Evolutionary conservation across 2,113 vertebrate genomes (phyloP).

Genomic region (Lota lota): DNA sequence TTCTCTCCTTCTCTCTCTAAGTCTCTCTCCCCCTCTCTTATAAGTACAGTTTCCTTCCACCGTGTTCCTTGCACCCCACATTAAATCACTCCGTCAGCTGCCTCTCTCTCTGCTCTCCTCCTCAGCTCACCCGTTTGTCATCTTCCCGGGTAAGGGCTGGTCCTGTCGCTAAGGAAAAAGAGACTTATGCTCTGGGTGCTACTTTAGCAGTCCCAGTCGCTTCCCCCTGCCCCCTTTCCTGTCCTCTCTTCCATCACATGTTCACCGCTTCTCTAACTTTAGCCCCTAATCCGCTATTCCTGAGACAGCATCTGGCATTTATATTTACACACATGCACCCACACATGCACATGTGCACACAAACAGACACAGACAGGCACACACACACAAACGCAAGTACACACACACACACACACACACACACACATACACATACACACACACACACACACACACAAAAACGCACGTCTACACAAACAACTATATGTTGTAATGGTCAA

Average conservation of each 20-base stretch:
- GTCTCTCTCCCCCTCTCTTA: background rate
- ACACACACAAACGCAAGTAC: constrained; percentile 1
- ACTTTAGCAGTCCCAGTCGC: constrained; percentile 34
- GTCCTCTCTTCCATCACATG: constrained; percentile 30
- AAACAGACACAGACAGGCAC: constrained; percentile 3
- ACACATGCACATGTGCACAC: constrained; percentile 12
- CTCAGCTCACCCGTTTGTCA: constrained; percentile 15
- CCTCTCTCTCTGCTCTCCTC: constrained; percentile 13
- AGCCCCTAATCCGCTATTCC: constrained; percentile 56
- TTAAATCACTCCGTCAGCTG: background rate
- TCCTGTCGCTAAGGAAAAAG: too few species aligned
- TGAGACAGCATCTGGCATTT: constrained; percentile 54
- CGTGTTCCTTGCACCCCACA: background rate
- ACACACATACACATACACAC: constrained; percentile 24
- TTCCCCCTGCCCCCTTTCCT: background rate
- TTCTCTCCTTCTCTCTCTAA: background rate
- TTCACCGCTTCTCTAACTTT: constrained; percentile 43
- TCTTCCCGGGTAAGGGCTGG: background rate
- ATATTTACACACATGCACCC: constrained; percentile 40
- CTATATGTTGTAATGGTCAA: too few species aligned
- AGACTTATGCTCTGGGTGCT: constrained; percentile 41
- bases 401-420: constrained; percentile 18
- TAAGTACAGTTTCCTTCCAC: background rate
- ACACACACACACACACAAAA: constrained; percentile 17
- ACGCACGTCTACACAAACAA: background rate